Evolutionary conservation across 2,888 invertebrate species (phyloP).

Genomic region (Malthinus flaveolus): DNA sequence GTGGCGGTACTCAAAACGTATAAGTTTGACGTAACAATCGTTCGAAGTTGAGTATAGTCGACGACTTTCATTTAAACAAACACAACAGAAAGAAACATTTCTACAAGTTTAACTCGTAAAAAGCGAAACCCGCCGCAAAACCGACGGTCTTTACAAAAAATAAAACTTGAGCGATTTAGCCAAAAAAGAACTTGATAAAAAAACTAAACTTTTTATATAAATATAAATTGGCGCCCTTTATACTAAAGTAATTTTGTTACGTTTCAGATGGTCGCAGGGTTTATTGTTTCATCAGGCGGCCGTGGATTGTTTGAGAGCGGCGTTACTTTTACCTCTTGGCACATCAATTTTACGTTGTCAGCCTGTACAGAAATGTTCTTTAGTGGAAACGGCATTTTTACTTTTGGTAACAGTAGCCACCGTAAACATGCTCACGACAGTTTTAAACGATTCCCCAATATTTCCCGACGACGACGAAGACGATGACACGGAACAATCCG

Average conservation of each 20-base stretch:
- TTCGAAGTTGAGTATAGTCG: no score
- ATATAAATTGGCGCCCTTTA: constrained; percentile 2
- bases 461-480: constrained; percentile 76
- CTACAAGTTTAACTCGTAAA: no score
- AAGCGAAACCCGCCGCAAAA: no score
- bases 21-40: no score
- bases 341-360: constrained; percentile 80
- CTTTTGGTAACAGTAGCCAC: constrained; percentile 87
- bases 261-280: constrained; percentile 80
- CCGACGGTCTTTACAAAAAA: no score
- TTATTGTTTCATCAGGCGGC: constrained; percentile 82
- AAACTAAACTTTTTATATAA: background rate
- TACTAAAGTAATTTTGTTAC: constrained; percentile 15
- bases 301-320: constrained; percentile 81
- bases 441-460: constrained; percentile 83
- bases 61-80: no score
- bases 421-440: constrained; percentile 87
- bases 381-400: constrained; percentile 86
- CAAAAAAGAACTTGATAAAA: background rate
- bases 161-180: background rate
- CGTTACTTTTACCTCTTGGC: constrained; percentile 77
- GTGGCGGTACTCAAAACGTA: no score
- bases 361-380: constrained; percentile 82
- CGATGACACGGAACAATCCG: constrained; percentile 53
- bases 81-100: no score